These are phyloP conservation scores for Phortica variegata DNA, from an alignment of 1,140 invertebrate species.

Conservation along the genomic window DNA sequence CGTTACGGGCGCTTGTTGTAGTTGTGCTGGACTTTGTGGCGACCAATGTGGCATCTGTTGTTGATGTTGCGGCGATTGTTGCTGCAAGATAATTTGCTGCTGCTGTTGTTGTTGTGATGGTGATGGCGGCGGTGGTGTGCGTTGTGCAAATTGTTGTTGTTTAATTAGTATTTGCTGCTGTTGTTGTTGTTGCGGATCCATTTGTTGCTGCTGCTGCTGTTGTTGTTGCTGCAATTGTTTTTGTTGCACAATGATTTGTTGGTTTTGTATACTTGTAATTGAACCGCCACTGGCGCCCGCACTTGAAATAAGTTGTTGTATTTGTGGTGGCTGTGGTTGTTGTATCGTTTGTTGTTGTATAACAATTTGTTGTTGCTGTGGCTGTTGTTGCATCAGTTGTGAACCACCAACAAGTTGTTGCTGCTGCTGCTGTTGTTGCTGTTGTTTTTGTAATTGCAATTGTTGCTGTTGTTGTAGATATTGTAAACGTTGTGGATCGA, in stretches of 20 bases:
- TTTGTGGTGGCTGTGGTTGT: slow-evolving; percentile 11
- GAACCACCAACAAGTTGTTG: slow-evolving; percentile 21
- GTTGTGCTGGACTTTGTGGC: slow-evolving; percentile 37
- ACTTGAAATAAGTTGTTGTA: slow-evolving; percentile 12
- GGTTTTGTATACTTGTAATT: slow-evolving; percentile 1
- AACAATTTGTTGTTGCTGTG: slow-evolving; percentile 37
- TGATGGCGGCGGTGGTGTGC: slow-evolving; percentile 41
- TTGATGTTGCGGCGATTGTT: slow-evolving; percentile 47
- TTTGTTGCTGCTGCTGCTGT: slow-evolving; percentile 36
- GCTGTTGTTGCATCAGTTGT: slow-evolving; percentile 14
- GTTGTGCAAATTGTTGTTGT: slow-evolving; percentile 36
- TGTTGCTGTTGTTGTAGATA: slow-evolving; percentile 49
- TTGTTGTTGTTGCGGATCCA: slow-evolving; percentile 25
- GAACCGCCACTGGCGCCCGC: background rate
- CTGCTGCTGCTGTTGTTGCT: slow-evolving; percentile 32
- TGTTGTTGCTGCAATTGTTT: slow-evolving; percentile 18
- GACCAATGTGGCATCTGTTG: slow-evolving; percentile 36
- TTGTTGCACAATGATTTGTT: slow-evolving; percentile 15
- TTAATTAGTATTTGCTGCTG: slow-evolving; percentile 46
- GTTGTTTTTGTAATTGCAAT: slow-evolving; percentile 36
- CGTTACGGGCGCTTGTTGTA: slow-evolving; percentile 37
- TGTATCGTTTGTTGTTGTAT: slow-evolving; percentile 30
- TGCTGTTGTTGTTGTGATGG: slow-evolving; percentile 28
- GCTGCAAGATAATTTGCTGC: slow-evolving; percentile 37
- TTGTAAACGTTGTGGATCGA: slow-evolving; percentile 46